phyloP scores from a whole-genome alignment of 2,113 vertebrate species.

The Silurus meridionalis region DNA sequence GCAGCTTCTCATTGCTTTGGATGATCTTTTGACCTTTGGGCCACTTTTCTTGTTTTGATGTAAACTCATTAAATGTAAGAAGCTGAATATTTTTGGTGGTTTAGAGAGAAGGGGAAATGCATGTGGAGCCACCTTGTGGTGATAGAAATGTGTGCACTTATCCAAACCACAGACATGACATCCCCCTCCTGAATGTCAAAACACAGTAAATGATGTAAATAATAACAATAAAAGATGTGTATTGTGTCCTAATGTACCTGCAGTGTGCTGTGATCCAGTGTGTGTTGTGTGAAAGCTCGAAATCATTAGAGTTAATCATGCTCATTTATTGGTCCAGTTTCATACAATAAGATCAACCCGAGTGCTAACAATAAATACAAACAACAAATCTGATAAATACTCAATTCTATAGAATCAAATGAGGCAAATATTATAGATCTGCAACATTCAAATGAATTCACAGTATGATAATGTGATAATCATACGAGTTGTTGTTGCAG shows the following conservation, averaged over 20 bases:
- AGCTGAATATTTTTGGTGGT: not conserved
- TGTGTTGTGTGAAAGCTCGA: not conserved
- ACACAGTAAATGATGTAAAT: not conserved
- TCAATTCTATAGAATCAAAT: not conserved
- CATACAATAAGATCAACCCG: slow-evolving; percentile 5
- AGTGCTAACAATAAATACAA: slow-evolving; percentile 37
- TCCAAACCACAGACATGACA: not conserved
- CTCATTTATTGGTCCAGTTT: slow-evolving; percentile 11
- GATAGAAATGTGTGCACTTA: not conserved
- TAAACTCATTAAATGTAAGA: not conserved
- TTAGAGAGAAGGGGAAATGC: not conserved
- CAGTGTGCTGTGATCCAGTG: not conserved
- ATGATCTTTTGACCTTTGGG: not conserved
- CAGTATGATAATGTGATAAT: not conserved
- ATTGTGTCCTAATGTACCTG: not conserved
- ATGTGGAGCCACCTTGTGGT: slow-evolving; percentile 17
- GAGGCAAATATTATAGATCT: not conserved
- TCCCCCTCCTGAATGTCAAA: not conserved
- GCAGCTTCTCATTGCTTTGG: not conserved
- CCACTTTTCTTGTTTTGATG: not conserved
- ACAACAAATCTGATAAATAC: not conserved
- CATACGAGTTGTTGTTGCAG: not conserved
- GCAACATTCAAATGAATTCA: not conserved
- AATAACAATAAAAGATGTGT: not conserved
- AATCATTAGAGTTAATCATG: slow-evolving; percentile 23